Evolutionary conservation across 2,888 invertebrate genomes (phyloP).

Genomic region (Argyresthia goedartella): DNA sequence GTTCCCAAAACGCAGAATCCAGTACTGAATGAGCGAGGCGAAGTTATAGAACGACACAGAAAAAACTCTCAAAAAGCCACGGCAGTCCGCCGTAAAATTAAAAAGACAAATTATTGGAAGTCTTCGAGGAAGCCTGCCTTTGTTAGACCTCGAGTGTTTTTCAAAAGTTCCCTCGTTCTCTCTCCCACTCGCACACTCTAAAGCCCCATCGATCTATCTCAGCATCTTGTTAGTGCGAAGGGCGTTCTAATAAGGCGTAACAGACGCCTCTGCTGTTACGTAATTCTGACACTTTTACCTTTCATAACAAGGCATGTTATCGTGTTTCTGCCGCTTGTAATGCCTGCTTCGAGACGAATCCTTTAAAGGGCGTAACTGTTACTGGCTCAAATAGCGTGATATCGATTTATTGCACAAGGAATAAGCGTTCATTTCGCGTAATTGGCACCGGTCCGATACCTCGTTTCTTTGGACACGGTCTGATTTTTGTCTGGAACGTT

Average conservation of each 20-base stretch:
- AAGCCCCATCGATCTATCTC: conserved; percentile 42
- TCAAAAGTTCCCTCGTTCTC: conserved; percentile 63
- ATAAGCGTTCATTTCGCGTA: conserved; percentile 65
- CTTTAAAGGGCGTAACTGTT: conserved; percentile 61
- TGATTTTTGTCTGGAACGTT: conserved; percentile 33
- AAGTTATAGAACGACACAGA: conserved; percentile 38
- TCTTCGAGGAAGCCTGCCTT: conserved; percentile 68
- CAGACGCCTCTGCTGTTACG: conserved; percentile 61
- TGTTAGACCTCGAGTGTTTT: conserved; percentile 71
- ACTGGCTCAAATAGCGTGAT: conserved; percentile 41
- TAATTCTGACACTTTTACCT: conserved; percentile 65
- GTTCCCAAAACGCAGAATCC: conserved; percentile 44
- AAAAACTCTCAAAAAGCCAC: conserved; percentile 19
- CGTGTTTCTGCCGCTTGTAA: conserved; percentile 40
- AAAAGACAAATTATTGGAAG: conserved; percentile 71
- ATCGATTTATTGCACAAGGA: conserved; percentile 59
- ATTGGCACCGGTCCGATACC: conserved; percentile 54
- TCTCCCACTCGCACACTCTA: conserved; percentile 36
- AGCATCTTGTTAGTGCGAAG: conserved; percentile 59
- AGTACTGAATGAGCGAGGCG: conserved; percentile 47
- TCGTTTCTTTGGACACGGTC: conserved; percentile 50
- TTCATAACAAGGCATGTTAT: conserved; percentile 65
- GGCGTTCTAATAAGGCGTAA: conserved; percentile 65
- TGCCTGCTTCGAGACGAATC: conserved; percentile 41
- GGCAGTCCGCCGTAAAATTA: conserved; percentile 65